phyloP scores from a whole-genome alignment of 2,888 invertebrate genomes.

The Platypus cylindrus region DNA sequence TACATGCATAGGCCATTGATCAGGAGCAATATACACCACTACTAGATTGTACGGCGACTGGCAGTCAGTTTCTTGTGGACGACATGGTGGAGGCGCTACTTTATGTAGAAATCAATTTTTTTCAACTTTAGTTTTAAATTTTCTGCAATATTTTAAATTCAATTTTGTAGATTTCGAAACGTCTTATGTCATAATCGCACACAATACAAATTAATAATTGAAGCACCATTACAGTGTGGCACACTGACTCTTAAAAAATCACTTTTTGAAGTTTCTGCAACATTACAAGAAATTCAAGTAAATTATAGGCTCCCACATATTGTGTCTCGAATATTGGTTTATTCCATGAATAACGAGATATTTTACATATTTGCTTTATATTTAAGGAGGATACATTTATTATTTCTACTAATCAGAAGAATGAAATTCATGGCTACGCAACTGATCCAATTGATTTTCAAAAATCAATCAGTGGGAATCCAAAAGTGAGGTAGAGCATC shows the following conservation, averaged over 20 bases:
- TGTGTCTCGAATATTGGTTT: conserved; percentile 1
- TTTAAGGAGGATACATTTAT: conserved; percentile 33
- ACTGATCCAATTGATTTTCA: conserved; percentile 45
- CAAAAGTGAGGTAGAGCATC: conserved; percentile 44
- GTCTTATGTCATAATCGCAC: conserved; percentile 28
- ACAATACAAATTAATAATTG: conserved; percentile 26
- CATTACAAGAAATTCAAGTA: conserved; percentile 28
- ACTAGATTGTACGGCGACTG: too few relatives aligned
- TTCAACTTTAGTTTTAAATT: not conserved
- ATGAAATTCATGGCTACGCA: conserved; percentile 39
- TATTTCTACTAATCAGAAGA: conserved; percentile 30
- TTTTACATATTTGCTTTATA: conserved; percentile 1
- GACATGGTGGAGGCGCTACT: too few relatives aligned
- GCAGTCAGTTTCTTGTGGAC: too few relatives aligned
- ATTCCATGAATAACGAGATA: too few relatives aligned
- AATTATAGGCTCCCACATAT: too few relatives aligned
- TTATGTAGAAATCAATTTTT: too few relatives aligned
- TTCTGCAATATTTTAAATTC: not conserved
- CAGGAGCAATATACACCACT: too few relatives aligned
- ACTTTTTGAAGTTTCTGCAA: conserved; percentile 21
- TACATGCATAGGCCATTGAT: too few relatives aligned
- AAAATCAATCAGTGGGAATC: conserved; percentile 48
- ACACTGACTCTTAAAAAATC: conserved; percentile 24
- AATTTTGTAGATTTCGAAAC: conserved; percentile 26
- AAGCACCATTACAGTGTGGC: conserved; percentile 29